Base-by-base conservation (phyloP, 2,888 invertebrate genomes). In the Acronicta leporina region DNA sequence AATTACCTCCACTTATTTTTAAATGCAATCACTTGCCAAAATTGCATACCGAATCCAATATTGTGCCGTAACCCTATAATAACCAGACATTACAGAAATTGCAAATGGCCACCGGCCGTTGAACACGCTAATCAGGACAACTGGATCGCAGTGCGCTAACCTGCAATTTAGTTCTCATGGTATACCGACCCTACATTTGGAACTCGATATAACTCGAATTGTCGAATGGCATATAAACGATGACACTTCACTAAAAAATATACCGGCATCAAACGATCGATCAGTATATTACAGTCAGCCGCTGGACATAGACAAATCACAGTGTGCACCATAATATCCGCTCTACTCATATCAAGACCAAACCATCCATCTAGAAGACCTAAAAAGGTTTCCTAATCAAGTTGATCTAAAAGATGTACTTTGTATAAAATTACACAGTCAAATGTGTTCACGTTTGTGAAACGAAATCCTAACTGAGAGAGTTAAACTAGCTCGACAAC, bases 121-220 rank as follows among this genome's bases (percentile, higher is more conserved):
- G 59, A 54, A 63, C 63, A 63, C 49, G 58, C 53, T 71, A 71
- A 71, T 71, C 59, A 67, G 57, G 42, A 61, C 55, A 67, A 70
- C 52, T 50, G 45, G 51, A 59, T 58, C 49, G 58, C 40, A 51
- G 41, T 16, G 45, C 45, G 46, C 67, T 70, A 70, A 67, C 67
- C 70, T 70, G 55, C 65, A 65, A 69, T 70, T 70, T 56, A 67
- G 63, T 58, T 63, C 54, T 48, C 35, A 35, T 58, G 41, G 48
- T 54, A n/a, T n/a, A 50, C 33, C 9, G 35, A 11, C 30, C 51
- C 20, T 54, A 66, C 67, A 49, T 10, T 10, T 54, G 51, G 2
- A 41, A 27, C 52, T 70, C 70, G 49, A 56, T 49, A 45, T 25
- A 38, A 13, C n/a, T n/a, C 1, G 11, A 44, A 44, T 44, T 25